A percentile compares a stretch with the other conserved stretches of the same genome.
These are phyloP conservation scores for Taeniopygia guttata DNA, from an alignment of 2,797 vertebrate species.

Conservation along the genomic window DNA sequence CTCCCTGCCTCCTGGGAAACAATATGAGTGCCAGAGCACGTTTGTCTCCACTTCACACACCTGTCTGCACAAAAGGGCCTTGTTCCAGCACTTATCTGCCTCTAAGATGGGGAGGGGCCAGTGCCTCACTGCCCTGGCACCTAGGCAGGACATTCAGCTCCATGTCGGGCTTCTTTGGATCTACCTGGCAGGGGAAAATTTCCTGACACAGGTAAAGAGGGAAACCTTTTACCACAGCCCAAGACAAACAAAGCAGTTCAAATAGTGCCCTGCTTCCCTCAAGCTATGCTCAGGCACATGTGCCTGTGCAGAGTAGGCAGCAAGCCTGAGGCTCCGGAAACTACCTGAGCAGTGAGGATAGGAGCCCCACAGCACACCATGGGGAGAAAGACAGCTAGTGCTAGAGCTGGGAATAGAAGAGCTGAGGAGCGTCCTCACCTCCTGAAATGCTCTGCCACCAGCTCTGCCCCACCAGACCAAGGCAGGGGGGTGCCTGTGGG, in stretches of 20 bases:
- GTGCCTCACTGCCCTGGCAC: slow-evolving; percentile 2
- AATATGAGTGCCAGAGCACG: background rate
- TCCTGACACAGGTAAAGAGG: slow-evolving; percentile 14
- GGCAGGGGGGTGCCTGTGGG: background rate
- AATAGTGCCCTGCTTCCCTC: background rate
- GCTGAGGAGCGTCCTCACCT: background rate
- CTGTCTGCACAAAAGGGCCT: slow-evolving; percentile 19
- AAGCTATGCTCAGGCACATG: background rate
- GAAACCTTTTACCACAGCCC: background rate
- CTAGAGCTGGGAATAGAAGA: background rate
- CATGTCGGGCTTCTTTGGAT: background rate
- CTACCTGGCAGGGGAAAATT: background rate
- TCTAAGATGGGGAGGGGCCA: background rate
- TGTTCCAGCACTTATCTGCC: slow-evolving; percentile 36
- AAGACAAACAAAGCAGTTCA: background rate
- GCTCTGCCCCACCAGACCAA: background rate
- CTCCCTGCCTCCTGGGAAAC: background rate
- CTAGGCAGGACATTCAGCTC: background rate
- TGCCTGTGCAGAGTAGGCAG: background rate
- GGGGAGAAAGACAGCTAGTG: background rate
- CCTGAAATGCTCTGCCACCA: background rate
- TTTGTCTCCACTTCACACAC: background rate
- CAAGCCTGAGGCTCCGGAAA: background rate
- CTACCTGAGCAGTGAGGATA: background rate
- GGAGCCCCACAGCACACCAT: background rate